phyloP scores from a whole-genome alignment of 2,113 vertebrate genomes.

The Bettongia penicillata region DNA sequence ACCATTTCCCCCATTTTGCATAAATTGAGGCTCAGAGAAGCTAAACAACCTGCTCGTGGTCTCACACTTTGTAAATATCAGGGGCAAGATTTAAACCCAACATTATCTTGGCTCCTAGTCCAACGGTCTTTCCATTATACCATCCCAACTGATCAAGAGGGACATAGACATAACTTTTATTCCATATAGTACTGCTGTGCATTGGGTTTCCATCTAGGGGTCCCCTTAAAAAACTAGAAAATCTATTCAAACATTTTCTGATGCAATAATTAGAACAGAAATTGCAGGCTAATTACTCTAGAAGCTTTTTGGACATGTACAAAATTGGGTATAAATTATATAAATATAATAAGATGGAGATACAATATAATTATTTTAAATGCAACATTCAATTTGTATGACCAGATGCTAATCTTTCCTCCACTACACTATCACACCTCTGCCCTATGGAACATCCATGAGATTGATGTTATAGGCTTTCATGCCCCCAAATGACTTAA shows the following conservation, averaged over 20 bases:
- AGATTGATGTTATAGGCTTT: not conserved
- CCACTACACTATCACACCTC: not conserved
- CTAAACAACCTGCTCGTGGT: not conserved
- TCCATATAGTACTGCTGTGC: not conserved
- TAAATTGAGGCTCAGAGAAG: not conserved
- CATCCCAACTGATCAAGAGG: not conserved
- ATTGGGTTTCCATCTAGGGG: not conserved
- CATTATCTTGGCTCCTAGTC: not conserved
- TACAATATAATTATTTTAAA: not conserved
- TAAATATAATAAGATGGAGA: not conserved
- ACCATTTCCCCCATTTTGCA: not conserved
- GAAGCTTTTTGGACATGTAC: constrained; percentile 13
- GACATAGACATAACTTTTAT: not conserved
- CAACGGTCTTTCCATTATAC: not conserved
- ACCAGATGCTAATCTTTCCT: not conserved
- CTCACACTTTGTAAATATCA: not conserved
- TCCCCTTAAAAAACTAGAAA: constrained; percentile 39
- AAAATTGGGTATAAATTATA: constrained; percentile 19
- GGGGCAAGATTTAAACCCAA: not conserved
- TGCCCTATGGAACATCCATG: not conserved
- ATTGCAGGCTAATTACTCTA: constrained; percentile 14
- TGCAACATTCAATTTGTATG: not conserved
- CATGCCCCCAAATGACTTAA: not conserved
- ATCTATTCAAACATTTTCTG: constrained; percentile 37
- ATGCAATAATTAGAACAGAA: not conserved